These are phyloP conservation scores for Philonicus albiceps DNA, from an alignment of 2,888 invertebrate genomes.

Conservation along the genomic window DNA sequence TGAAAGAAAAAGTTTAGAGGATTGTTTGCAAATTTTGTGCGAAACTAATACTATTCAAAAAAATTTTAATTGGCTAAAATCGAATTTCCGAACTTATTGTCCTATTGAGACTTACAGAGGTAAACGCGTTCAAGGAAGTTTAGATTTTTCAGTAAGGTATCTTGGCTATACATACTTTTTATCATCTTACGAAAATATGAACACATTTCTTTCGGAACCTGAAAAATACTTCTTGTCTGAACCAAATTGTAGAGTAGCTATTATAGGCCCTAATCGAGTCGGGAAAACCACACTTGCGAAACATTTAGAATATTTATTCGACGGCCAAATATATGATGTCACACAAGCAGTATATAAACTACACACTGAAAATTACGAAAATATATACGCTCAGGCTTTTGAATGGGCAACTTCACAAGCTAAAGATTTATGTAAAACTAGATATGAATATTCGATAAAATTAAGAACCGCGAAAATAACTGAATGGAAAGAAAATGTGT, in stretches of 20 bases:
- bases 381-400: neutral
- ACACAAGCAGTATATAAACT: neutral
- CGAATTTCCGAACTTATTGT: conserved; percentile 70
- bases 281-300: conserved; percentile 70
- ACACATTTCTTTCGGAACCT: conserved; percentile 70
- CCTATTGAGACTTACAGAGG: conserved; percentile 71
- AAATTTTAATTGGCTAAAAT: conserved; percentile 64
- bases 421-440: neutral
- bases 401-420: neutral
- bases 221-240: conserved; percentile 68
- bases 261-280: conserved; percentile 69
- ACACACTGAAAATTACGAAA: neutral
- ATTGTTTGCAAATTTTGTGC: conserved; percentile 57
- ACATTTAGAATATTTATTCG: conserved; percentile 60
- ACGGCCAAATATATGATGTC: neutral
- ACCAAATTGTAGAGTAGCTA: conserved; percentile 68
- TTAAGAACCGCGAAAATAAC: neutral
- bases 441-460: conserved; percentile 59
- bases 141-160: conserved; percentile 68
- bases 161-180: conserved; percentile 71
- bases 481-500: conserved; percentile 44
- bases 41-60: conserved; percentile 55
- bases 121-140: conserved; percentile 64
- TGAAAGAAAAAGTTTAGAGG: conserved; percentile 51
- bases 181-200: conserved; percentile 65